Percentiles rank a stretch among this genome's conserved stretches.
These are phyloP conservation scores for Alaudala cheleensis DNA, from an alignment of 2,113 vertebrate genomes.

Conservation along the genomic window DNA sequence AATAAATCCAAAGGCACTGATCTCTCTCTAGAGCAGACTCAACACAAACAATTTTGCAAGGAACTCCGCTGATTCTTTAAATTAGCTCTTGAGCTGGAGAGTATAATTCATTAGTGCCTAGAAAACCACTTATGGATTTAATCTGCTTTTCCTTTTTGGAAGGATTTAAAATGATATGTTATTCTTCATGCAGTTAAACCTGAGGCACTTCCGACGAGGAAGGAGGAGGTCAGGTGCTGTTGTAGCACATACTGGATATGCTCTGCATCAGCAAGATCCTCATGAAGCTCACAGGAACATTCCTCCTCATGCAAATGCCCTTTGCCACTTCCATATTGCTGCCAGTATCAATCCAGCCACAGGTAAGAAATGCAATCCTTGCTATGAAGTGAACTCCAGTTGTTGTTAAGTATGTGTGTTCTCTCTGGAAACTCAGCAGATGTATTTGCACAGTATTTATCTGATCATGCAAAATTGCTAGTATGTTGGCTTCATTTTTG, in stretches of 20 bases:
- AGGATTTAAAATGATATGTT: conserved; percentile 16
- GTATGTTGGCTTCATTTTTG: not conserved
- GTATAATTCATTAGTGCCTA: not conserved
- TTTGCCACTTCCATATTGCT: conserved; percentile 98
- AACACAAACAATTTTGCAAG: not conserved
- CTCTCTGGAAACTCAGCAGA: not conserved
- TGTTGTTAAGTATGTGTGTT: not conserved
- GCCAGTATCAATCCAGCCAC: conserved; percentile 99
- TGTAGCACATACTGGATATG: conserved; percentile 82
- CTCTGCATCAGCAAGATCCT: conserved; percentile 84
- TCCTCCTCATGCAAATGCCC: conserved; percentile 86
- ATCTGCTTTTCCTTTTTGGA: not conserved
- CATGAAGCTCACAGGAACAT: conserved; percentile 80
- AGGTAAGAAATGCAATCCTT: conserved; percentile 64
- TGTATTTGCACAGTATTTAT: not conserved
- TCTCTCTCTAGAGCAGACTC: not conserved
- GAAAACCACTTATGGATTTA: not conserved
- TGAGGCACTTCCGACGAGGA: conserved; percentile 80
- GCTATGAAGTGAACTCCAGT: not conserved
- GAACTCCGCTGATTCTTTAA: not conserved
- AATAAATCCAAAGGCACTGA: not conserved
- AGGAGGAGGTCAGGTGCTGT: conserved; percentile 78
- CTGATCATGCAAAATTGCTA: not conserved
- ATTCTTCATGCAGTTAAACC: conserved; percentile 76
- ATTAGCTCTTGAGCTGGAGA: not conserved